Evolutionary conservation across 2,888 invertebrate species (phyloP), one percentile per base, ranked within the genome.

Genomic region (Mesorhabditis sp.): DNA sequence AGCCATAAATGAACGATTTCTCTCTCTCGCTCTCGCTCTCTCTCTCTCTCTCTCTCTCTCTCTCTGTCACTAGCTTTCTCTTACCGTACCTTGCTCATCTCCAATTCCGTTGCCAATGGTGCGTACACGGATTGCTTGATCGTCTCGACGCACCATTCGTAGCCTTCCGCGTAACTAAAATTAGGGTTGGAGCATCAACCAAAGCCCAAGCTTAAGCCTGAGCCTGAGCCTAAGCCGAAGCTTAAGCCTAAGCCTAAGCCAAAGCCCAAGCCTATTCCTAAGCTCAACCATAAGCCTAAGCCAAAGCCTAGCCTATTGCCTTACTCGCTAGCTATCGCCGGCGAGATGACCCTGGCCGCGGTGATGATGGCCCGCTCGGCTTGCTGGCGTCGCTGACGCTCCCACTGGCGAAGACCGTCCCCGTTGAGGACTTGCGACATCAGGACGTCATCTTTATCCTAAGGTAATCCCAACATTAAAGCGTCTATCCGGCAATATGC

Each of bases 261-360:
- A n/a, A n/a, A n/a, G n/a, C n/a, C n/a, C n/a, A n/a, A n/a, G n/a
- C n/a, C n/a, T n/a, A n/a, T n/a, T n/a, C n/a, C n/a, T n/a, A n/a
- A n/a, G n/a, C n/a, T n/a, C n/a, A n/a, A n/a, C n/a, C n/a, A n/a
- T 28, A 28, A 28, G 28, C 28, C 28, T 2, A 28, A 28, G 28
- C 28, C 28, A 1, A 28, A 28, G 28, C 28, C 28, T 28, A 28
- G 28, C 28, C 28, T 28, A 44, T n/a, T 43, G 28, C 67, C 72
- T 69, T 45, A 81, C 82, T 81, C 77, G 4, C 81, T 90, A 80
- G 92, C 92, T 76, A 93, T 92, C 15, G 91, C 90, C 4, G 92
- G 92, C 0, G 93, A 92, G 80, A 94, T 93, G n/a, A 94, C 88
- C 87, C 93, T 93, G 6, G 93, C 92, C 28, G 93, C 92, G 77